Percentiles rank a stretch among this genome's conserved stretches.
These are phyloP conservation scores for Octodon degus DNA, from an alignment of 2,113 vertebrate species.

Conservation along the genomic window DNA sequence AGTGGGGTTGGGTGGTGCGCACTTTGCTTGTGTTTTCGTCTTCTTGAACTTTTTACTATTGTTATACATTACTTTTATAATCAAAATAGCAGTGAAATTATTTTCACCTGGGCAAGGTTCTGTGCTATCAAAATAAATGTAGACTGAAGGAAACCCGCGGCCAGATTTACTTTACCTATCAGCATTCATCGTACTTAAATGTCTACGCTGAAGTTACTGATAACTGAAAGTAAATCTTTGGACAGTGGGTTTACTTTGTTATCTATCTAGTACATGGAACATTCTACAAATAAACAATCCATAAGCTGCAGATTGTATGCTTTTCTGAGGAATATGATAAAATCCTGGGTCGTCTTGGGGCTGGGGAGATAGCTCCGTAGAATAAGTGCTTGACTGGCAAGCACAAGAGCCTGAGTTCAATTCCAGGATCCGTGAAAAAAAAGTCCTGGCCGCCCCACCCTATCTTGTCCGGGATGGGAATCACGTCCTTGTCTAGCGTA, in stretches of 20 bases:
- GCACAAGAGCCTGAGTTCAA: too few relatives aligned
- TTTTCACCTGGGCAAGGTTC: not conserved
- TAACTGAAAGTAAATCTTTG: too few relatives aligned
- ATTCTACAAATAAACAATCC: not conserved
- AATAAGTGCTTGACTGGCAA: too few relatives aligned
- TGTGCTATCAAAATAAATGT: conserved; percentile 41
- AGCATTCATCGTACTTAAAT: not conserved
- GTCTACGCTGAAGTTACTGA: not conserved
- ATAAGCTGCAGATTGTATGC: not conserved
- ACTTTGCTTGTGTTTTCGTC: not conserved
- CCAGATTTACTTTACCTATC: not conserved
- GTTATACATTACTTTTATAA: not conserved
- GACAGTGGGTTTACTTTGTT: not conserved
- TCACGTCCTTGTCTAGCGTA: not conserved
- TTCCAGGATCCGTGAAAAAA: too few relatives aligned
- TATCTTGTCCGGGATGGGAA: not conserved
- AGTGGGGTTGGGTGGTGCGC: not conserved
- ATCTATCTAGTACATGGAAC: not conserved
- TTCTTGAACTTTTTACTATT: not conserved
- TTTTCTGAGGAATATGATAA: not conserved
- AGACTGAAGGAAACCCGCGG: conserved; percentile 17
- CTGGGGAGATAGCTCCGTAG: too few relatives aligned
- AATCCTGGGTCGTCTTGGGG: not conserved
- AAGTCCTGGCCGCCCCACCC: too few relatives aligned
- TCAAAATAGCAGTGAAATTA: conserved; percentile 23